Evolutionary conservation across 2,797 vertebrate genomes (phyloP).

Genomic region (Tarsius wallacei): DNA sequence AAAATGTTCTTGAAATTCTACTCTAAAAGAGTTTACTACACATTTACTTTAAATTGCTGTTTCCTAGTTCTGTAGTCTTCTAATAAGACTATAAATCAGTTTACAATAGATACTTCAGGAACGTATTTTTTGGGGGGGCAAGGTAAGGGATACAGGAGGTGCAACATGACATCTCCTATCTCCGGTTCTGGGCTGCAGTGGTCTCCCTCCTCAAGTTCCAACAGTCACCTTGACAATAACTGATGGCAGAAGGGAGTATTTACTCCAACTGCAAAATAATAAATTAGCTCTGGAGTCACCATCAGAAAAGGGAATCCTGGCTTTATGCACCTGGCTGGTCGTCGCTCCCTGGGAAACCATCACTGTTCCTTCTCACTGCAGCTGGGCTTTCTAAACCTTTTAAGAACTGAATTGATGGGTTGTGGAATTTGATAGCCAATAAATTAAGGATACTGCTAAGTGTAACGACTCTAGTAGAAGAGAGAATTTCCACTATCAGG

Average conservation of each 20-base stretch:
- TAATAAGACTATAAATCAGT: not conserved
- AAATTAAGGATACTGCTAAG: conserved; percentile 56
- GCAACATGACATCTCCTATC: rapidly evolving
- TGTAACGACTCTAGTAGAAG: conserved; percentile 46
- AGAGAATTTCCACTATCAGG: not conserved
- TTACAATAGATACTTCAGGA: not conserved
- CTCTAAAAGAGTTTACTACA: not conserved
- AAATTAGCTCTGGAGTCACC: not conserved
- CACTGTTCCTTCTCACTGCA: not conserved
- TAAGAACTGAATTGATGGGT: conserved; percentile 61
- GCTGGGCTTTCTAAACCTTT: conserved; percentile 59
- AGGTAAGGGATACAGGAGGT: rapidly evolving
- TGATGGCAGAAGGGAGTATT: not conserved
- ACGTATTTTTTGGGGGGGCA: not conserved
- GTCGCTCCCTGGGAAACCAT: not conserved
- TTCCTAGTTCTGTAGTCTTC: not conserved
- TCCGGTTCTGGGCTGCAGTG: rapidly evolving
- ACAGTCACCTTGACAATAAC: conserved; percentile 41
- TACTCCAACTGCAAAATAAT: conserved; percentile 23
- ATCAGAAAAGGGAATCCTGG: not conserved
- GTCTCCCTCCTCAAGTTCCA: not conserved
- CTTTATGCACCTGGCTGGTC: not conserved
- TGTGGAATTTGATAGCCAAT: conserved; percentile 58
- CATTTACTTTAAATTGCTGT: not conserved
- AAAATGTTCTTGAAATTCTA: not conserved